These are phyloP conservation scores for Aleiodes testaceus DNA, from an alignment of 2,888 invertebrate genomes.

Conservation along the genomic window DNA sequence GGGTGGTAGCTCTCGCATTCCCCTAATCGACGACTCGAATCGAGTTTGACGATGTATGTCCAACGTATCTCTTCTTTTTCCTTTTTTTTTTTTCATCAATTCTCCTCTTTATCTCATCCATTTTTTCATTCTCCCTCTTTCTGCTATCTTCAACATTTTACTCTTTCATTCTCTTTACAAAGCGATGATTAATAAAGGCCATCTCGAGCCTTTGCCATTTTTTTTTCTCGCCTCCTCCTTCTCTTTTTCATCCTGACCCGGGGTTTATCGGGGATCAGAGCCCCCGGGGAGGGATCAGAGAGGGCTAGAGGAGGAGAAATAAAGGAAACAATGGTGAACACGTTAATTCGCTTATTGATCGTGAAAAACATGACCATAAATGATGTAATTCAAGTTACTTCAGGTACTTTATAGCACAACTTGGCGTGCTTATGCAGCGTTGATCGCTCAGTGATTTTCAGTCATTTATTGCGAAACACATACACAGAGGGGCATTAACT, in stretches of 20 bases:
- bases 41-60: conserved; percentile 41
- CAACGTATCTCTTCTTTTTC: background rate
- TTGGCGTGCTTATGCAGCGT: conserved; percentile 20
- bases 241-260: conserved; percentile 1
- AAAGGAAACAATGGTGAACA: conserved; percentile 19
- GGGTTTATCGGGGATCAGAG: conserved; percentile 39
- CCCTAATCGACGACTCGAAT: conserved; percentile 44
- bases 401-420: background rate
- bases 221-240: background rate
- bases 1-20: conserved; percentile 40
- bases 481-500: background rate
- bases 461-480: conserved; percentile 14
- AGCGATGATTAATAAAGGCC: conserved; percentile 51
- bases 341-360: conserved; percentile 34
- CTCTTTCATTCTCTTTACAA: conserved; percentile 42
- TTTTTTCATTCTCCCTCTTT: background rate
- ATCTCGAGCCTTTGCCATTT: background rate
- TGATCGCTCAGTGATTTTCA: conserved; percentile 30
- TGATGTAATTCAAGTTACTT: conserved; percentile 13
- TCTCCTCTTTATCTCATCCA: background rate
- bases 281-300: conserved; percentile 16
- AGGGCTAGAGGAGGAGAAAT: background rate
- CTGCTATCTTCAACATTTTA: conserved; percentile 29
- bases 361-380: conserved; percentile 27
- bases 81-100: conserved; percentile 17